phyloP scores from a whole-genome alignment of 2,113 vertebrate species.

The Odontophorus gujanensis region DNA sequence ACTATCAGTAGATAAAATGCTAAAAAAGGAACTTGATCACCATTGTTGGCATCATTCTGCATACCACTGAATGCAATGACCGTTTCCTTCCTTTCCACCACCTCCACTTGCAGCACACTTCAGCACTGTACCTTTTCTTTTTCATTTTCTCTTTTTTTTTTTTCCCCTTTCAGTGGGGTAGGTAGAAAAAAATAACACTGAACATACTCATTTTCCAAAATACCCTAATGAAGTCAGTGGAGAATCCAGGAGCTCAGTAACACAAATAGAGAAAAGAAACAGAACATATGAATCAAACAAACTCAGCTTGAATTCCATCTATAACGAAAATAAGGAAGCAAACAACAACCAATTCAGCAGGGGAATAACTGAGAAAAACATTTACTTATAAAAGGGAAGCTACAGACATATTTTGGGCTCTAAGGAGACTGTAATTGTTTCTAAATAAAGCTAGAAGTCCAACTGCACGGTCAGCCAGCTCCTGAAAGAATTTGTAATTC shows the following conservation, averaged over 20 bases:
- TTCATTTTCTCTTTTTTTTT: background rate
- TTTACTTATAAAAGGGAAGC: slow-evolving; percentile 48
- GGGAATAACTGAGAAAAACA: slow-evolving; percentile 38
- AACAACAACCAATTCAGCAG: background rate
- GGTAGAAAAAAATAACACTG: slow-evolving; percentile 14
- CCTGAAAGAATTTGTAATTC: background rate
- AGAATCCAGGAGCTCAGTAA: slow-evolving; percentile 6
- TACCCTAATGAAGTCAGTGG: slow-evolving; percentile 61
- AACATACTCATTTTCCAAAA: slow-evolving; percentile 58
- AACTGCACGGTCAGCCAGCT: background rate
- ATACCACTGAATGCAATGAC: background rate
- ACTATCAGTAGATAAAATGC: background rate
- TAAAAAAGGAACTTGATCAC: background rate
- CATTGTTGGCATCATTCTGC: background rate
- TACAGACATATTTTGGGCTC: background rate
- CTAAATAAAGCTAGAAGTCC: slow-evolving; percentile 38
- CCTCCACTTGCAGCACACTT: background rate
- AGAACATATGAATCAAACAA: slow-evolving; percentile 64
- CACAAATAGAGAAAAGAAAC: slow-evolving; percentile 50
- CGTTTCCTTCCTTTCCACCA: background rate
- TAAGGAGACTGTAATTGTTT: background rate
- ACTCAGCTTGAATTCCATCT: slow-evolving; percentile 5
- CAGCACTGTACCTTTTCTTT: background rate
- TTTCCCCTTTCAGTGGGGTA: background rate
- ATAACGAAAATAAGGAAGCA: slow-evolving; percentile 17